Conservation (phyloP, 2,888 invertebrate genomes). For the Nemotelus nigrinus region DNA sequence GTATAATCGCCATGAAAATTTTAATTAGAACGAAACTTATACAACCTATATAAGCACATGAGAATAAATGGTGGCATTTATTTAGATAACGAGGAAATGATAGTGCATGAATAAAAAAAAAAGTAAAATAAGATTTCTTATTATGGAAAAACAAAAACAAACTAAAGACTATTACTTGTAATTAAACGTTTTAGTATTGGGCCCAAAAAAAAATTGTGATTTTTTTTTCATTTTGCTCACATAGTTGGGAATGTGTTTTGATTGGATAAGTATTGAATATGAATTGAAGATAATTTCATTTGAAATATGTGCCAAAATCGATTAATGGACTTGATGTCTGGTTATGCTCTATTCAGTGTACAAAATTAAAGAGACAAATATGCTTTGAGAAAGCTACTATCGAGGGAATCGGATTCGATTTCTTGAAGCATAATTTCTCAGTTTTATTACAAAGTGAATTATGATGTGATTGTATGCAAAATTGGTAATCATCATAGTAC, state of each 20-base stretch:
- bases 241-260: background rate
- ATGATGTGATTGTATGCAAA: too few relatives aligned
- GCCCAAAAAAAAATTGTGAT: background rate
- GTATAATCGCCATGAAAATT: slow-evolving; percentile 39
- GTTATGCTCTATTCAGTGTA: too few relatives aligned
- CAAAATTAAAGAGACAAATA: too few relatives aligned
- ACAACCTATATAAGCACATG: slow-evolving; percentile 28
- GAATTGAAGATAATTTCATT: too few relatives aligned
- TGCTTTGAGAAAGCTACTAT: too few relatives aligned
- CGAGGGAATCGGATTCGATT: too few relatives aligned
- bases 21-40: slow-evolving; percentile 24
- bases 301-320: too few relatives aligned
- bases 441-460: too few relatives aligned
- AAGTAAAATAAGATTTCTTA: slow-evolving; percentile 31
- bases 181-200: slow-evolving; percentile 2
- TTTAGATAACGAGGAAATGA: slow-evolving; percentile 13
- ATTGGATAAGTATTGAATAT: too few relatives aligned
- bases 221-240: background rate
- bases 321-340: too few relatives aligned
- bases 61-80: slow-evolving; percentile 42
- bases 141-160: slow-evolving; percentile 29
- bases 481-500: too few relatives aligned
- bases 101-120: slow-evolving; percentile 33
- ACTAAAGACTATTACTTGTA: slow-evolving; percentile 1
- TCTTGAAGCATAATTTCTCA: too few relatives aligned